Base-by-base conservation (phyloP, 2,888 invertebrate genomes). In the Torymus texanus region DNA sequence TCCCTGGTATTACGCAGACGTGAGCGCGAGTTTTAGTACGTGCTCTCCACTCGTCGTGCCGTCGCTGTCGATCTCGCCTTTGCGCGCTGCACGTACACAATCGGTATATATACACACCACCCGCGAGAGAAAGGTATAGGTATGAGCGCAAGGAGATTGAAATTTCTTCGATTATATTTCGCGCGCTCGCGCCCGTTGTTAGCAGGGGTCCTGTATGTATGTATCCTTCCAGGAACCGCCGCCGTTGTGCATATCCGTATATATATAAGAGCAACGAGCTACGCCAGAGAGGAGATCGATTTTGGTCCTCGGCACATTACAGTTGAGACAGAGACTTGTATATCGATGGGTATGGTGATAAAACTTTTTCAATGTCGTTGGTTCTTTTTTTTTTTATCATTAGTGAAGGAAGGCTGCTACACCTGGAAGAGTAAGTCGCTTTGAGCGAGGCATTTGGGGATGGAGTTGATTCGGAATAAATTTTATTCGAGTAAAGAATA, bases 1-100 rank as follows among this genome's bases (percentile, higher is more conserved):
- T 88, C 87, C 85, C 88, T 88, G 88, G 88, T 88, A 89, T 89
- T 89, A 89, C 88, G 88, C 88, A 87, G 88, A 85, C 86, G 86
- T 86, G 87, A 84, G 84, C 86, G 85, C 83, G 85, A 84, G 85
- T 5, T 78, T 71, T 61, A 61, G 82, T 87, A 87, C 87, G 87
- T 87, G 87, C 87, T 41, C 41, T 8, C 8, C 1, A 8, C 29
- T 29, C 41, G 41, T 8, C 8, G 41, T 8, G 8, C 1, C 8
- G 41, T 8, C 41, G 29, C 29, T 5, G 29, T 5, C 29, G 29
- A 29, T 29, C 29, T 29, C 29, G 41, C 41, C 1, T 41, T 41
- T 41, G 41, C 41, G 41, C 41, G 5, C 5, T 51, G 14, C 21
- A 16, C 50, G 16, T 51, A 51, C 66, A 14, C 50, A 55, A 29